Base-by-base conservation (phyloP, 2,113 vertebrate species). In the Plectropomus leopardus region DNA sequence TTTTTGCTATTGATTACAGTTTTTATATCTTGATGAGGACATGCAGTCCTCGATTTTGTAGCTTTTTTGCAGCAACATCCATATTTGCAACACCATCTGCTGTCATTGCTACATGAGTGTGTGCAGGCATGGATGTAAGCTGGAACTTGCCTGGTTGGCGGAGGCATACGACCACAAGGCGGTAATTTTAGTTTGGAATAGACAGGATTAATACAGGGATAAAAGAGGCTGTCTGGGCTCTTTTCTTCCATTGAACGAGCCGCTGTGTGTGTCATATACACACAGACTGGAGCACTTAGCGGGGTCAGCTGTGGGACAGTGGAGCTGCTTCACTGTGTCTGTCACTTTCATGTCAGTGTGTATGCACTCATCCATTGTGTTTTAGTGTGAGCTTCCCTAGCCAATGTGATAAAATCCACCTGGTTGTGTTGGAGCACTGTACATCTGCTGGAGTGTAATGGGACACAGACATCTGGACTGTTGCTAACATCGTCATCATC, bases 381-480 rank as follows among this genome's bases (percentile, higher is more conserved):
- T 1, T 1, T 63, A 51, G 5, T 58, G 32, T 34, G 40, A 64
- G 50, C 57, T 44, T 53, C 61, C 30, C 13, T 1, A 59, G 59
- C 68, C 67, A 36, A 6, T 1, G 11, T 81, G 71, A 83, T 86
- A 32, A 73, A 72, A 63, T 45, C 55, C 80, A 83, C 79, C 71
- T 50, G 0, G 76, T 47, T 26, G 14, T 40, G 23, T 64, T 83
- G 36, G 68, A 80, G 34, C 26, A 0, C 5, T 0, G 23, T 7
- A 47, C 78, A 70, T 78, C 69, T 72, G 76, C 66, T 44, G 57
- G 47, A 23, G 48, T 9, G 32, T 75, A 92, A 74, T 47, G 80
- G 74, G 70, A 68, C 48, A n/a, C 76, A 82, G 59, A 82, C 81
- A 63, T 89, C 83, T 91, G 88, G 89, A 51, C 11, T 53, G 19